Percentiles rank a stretch among this genome's conserved stretches.
phyloP scores from a whole-genome alignment of 2,113 vertebrate species.

The Rhizomys pruinosus region DNA sequence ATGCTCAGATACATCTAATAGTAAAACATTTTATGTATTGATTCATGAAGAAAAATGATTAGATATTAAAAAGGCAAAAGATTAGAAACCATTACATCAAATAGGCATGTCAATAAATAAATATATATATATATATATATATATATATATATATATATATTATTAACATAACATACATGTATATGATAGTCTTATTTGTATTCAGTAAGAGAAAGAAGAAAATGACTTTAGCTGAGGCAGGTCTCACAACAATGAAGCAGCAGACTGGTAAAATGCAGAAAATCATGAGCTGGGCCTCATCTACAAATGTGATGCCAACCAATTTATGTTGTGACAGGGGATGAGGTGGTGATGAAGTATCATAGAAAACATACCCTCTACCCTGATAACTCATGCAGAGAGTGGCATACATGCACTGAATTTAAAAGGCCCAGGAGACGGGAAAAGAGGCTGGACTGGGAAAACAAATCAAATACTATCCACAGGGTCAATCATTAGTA shows the following conservation, averaged over 20 bases:
- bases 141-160: background rate
- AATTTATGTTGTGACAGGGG: background rate
- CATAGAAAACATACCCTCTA: background rate
- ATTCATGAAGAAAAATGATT: slow-evolving; percentile 16
- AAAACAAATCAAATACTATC: background rate
- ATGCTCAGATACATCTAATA: background rate
- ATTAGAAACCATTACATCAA: background rate
- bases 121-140: background rate
- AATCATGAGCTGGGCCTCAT: background rate
- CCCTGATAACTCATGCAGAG: background rate
- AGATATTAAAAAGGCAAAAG: slow-evolving; percentile 16
- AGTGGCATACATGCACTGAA: background rate
- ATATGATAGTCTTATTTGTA: background rate
- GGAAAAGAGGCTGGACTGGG: background rate
- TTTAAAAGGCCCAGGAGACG: background rate
- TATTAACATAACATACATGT: too few species aligned
- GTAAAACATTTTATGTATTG: background rate
- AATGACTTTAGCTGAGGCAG: background rate
- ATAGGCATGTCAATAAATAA: background rate
- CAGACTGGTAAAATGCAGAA: background rate
- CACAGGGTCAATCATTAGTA: background rate
- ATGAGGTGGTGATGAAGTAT: background rate
- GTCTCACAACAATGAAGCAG: background rate
- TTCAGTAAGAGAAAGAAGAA: slow-evolving; percentile 1
- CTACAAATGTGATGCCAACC: background rate